These are phyloP conservation scores for Typhlomys cinereus DNA, from an alignment of 2,113 vertebrate species.

Conservation along the genomic window DNA sequence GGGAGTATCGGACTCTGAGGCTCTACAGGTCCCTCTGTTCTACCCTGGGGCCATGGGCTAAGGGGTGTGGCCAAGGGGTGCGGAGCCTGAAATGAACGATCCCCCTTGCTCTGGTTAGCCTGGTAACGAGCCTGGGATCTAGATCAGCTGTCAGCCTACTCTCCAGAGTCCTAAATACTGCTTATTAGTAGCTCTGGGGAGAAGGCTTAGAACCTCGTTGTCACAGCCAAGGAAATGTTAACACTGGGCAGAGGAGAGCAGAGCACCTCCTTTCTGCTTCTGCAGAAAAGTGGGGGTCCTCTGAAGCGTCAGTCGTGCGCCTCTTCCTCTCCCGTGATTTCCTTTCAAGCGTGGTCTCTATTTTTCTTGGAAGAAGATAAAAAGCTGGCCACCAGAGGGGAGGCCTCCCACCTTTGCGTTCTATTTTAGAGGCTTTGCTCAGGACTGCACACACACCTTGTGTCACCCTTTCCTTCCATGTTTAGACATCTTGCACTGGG, in stretches of 20 bases:
- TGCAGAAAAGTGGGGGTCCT: constrained; percentile 61
- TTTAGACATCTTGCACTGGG: neutral
- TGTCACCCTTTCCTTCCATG: neutral
- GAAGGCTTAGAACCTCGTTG: constrained; percentile 37
- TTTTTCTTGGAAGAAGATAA: constrained; percentile 43
- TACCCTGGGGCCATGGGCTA: neutral
- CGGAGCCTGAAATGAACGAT: neutral
- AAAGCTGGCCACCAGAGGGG: neutral
- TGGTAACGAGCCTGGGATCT: neutral
- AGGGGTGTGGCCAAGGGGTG: neutral
- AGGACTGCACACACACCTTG: neutral
- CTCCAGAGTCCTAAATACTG: neutral
- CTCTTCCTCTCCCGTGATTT: constrained; percentile 3
- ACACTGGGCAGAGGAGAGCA: neutral
- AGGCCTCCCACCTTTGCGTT: neutral
- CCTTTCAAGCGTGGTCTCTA: neutral
- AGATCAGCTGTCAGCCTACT: neutral
- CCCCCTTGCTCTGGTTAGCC: neutral
- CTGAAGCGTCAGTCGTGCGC: constrained; percentile 42
- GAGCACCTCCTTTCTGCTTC: neutral
- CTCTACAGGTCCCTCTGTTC: neutral
- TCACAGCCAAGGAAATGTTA: neutral
- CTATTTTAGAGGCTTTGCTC: neutral
- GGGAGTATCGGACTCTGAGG: neutral
- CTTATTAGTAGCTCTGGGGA: constrained; percentile 56